Percentiles rank a stretch among this genome's conserved stretches.
phyloP scores from a whole-genome alignment of 2,113 vertebrate species.

The Pterocles orientalis region DNA sequence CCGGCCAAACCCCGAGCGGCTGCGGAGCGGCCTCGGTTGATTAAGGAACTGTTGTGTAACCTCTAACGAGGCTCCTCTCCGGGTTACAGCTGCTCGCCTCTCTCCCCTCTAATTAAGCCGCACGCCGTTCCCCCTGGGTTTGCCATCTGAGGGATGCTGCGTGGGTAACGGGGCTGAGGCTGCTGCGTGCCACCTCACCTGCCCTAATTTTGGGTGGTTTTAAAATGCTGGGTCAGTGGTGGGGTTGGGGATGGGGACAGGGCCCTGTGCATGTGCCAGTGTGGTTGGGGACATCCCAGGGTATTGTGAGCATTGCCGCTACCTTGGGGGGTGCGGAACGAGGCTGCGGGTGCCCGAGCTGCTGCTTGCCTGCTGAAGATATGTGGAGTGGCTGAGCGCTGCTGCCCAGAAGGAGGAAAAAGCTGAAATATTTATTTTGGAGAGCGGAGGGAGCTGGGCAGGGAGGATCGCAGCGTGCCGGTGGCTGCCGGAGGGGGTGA shows the following conservation, averaged over 20 bases:
- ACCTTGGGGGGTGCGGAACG: background rate
- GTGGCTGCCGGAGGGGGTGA: background rate
- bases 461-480: background rate
- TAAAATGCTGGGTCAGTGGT: background rate
- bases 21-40: constrained; percentile 9
- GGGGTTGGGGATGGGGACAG: background rate
- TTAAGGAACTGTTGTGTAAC: constrained; percentile 42
- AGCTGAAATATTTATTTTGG: constrained; percentile 45
- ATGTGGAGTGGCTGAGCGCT: background rate
- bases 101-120: background rate
- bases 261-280: fast-evolving
- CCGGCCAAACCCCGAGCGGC: background rate
- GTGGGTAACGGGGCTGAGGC: background rate
- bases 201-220: background rate
- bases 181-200: fast-evolving
- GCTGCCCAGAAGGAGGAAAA: constrained; percentile 44
- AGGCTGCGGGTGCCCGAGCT: background rate
- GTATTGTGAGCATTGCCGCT: fast-evolving
- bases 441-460: background rate
- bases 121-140: background rate
- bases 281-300: fast-evolving
- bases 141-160: background rate
- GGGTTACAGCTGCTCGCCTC: background rate
- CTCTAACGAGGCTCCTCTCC: background rate
- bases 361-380: background rate